Percentiles rank a stretch among this genome's conserved stretches.
Evolutionary conservation across 2,797 vertebrate species (phyloP).

Genomic region (Coluber constrictor): DNA sequence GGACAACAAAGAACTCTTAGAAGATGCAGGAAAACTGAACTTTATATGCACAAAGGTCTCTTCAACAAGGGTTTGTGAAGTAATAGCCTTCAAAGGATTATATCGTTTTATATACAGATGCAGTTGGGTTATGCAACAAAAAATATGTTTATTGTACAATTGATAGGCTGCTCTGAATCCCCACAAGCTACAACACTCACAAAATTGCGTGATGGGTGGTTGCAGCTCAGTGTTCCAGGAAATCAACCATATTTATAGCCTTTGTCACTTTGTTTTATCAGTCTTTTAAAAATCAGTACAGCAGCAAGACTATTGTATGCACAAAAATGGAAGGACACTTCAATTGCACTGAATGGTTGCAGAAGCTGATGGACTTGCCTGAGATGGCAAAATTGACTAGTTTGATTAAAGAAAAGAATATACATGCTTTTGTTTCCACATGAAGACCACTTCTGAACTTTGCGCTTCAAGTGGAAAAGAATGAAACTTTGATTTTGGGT

Average conservation of each 20-base stretch:
- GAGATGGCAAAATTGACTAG: too few relatives aligned
- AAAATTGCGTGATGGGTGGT: not conserved
- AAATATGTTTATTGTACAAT: not conserved
- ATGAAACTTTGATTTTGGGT: too few relatives aligned
- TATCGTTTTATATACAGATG: not conserved
- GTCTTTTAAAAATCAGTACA: not conserved
- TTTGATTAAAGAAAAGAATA: too few relatives aligned
- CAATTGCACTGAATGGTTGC: too few relatives aligned
- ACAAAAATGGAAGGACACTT: too few relatives aligned
- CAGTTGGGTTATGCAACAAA: not conserved
- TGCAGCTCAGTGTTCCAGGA: not conserved
- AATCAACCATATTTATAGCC: not conserved
- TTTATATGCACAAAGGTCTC: not conserved
- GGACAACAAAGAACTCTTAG: not conserved
- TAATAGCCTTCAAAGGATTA: not conserved
- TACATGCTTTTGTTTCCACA: too few relatives aligned
- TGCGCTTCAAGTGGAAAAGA: too few relatives aligned
- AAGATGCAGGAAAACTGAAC: not conserved
- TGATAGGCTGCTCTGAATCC: not conserved
- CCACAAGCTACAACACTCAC: not conserved
- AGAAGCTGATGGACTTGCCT: too few relatives aligned
- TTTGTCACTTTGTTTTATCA: not conserved
- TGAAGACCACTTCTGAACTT: too few relatives aligned
- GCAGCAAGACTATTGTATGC: too few relatives aligned
- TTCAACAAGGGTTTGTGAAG: not conserved